Base-by-base conservation (phyloP, 2,113 vertebrate genomes). In the Catagonus wagneri region DNA sequence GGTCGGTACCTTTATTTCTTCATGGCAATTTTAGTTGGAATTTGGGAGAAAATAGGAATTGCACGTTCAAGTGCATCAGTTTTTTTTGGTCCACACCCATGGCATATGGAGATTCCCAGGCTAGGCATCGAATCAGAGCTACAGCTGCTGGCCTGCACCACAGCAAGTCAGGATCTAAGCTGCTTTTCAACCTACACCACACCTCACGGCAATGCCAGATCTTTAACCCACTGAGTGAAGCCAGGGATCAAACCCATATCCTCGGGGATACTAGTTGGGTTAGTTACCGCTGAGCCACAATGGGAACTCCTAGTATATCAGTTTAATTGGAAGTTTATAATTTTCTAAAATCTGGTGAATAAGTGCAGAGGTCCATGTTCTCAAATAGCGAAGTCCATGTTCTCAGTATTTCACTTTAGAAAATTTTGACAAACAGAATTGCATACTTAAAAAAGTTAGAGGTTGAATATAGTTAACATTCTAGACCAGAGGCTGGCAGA, bases 361-460 rank as follows among this genome's bases (percentile, higher is more conserved):
- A 68, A 89, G 54, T 63, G 32, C 22, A 60, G 27, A 44, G 54
- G 32, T 61, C n/a, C 50, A 83, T 15, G 29, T 91, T 85, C 54
- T 75, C 56, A 93, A 14, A n/a, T n/a, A n/a, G n/a, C n/a, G n/a
- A n/a, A n/a, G n/a, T n/a, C n/a, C n/a, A n/a, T n/a, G n/a, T n/a
- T n/a, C n/a, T 79, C 54, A 75, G n/a, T 63, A 75, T 88, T 96
- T 80, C 44, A 93, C 44, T 63, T 83, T 74, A 74, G 78, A 95
- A 80, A 71, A 89, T 76, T 83, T 92, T n/a, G 72, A 19, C 25
- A 71, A 52, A 66, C 44, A 29, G 27, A 63, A 83, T 74, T 92
- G 17, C 3, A 44, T 84, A 60, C 25, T 74, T 54, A 60, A 0
- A 20, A 52, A 60, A 90, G 12, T 71, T 89, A 39, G 65, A 36